Evolutionary conservation across 2,888 invertebrate genomes (phyloP).

Genomic region (Liopterus haemorrhoidalis): DNA sequence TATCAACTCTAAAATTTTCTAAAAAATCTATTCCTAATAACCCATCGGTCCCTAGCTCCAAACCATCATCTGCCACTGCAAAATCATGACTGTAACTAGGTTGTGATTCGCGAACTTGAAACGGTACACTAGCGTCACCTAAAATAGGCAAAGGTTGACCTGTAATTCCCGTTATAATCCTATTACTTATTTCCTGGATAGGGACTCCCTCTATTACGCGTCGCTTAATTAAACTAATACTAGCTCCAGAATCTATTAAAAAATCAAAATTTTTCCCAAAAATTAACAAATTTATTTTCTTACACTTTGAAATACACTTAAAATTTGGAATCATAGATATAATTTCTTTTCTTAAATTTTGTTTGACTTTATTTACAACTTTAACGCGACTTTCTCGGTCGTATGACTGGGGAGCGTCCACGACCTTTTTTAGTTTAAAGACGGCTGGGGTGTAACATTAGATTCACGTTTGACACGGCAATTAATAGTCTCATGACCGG

Average conservation of each 20-base stretch:
- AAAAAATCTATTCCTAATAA: conserved; percentile 8
- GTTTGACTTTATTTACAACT: no score
- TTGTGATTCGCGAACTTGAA: not conserved
- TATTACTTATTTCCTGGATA: not conserved
- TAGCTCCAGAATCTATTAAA: conserved; percentile 8
- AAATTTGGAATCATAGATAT: no score
- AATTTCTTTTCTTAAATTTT: no score
- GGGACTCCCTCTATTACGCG: not conserved
- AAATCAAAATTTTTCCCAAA: not conserved
- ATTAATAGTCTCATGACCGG: not conserved
- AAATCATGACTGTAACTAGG: conserved; percentile 5
- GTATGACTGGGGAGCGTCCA: not conserved
- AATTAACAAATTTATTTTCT: not conserved
- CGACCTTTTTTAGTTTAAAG: not conserved
- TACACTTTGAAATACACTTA: no score
- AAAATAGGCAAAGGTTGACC: conserved; percentile 2
- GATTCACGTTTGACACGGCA: no score
- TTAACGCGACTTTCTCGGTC: no score
- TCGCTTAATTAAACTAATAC: conserved; percentile 6
- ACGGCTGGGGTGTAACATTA: no score
- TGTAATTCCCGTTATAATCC: not conserved
- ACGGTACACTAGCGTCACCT: not conserved
- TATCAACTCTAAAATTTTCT: not conserved
- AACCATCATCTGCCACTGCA: not conserved
- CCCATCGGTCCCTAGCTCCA: conserved; percentile 2